Conservation (phyloP, 2,113 vertebrate genomes). For the Anhinga anhinga region DNA sequence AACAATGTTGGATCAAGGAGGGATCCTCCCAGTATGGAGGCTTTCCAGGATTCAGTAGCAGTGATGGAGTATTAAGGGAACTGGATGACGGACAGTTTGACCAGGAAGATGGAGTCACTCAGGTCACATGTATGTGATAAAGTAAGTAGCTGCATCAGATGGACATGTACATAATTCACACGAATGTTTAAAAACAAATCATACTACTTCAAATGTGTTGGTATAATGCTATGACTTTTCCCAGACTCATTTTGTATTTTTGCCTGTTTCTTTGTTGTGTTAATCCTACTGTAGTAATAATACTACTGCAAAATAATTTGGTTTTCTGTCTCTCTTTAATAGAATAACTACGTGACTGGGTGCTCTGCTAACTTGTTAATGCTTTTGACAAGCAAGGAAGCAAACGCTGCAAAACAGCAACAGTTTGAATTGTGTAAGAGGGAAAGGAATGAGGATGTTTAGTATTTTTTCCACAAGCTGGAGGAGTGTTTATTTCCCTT, state of each 20-base stretch:
- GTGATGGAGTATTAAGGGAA: slow-evolving; percentile 81
- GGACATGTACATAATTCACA: not conserved
- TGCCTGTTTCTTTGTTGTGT: not conserved
- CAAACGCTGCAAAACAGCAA: not conserved
- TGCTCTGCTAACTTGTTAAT: slow-evolving; percentile 6
- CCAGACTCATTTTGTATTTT: not conserved
- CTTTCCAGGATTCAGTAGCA: slow-evolving; percentile 81
- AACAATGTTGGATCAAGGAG: slow-evolving; percentile 61
- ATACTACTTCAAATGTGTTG: not conserved
- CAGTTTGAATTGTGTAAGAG: not conserved
- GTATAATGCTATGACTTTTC: not conserved
- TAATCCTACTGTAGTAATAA: slow-evolving; percentile 43
- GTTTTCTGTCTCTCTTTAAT: not conserved
- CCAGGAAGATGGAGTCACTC: slow-evolving; percentile 91
- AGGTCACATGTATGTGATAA: slow-evolving; percentile 93
- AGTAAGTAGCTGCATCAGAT: not conserved
- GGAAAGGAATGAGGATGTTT: slow-evolving; percentile 5
- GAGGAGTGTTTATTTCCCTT: not conserved
- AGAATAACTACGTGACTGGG: not conserved
- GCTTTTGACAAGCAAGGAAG: slow-evolving; percentile 14
- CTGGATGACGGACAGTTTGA: slow-evolving; percentile 90
- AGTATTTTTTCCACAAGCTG: not conserved
- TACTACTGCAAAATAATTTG: slow-evolving; percentile 21
- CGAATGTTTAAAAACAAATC: not conserved
- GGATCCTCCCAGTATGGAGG: slow-evolving; percentile 49